Evolutionary conservation across 2,888 invertebrate species (phyloP).

Genomic region (Patella caerulea): DNA sequence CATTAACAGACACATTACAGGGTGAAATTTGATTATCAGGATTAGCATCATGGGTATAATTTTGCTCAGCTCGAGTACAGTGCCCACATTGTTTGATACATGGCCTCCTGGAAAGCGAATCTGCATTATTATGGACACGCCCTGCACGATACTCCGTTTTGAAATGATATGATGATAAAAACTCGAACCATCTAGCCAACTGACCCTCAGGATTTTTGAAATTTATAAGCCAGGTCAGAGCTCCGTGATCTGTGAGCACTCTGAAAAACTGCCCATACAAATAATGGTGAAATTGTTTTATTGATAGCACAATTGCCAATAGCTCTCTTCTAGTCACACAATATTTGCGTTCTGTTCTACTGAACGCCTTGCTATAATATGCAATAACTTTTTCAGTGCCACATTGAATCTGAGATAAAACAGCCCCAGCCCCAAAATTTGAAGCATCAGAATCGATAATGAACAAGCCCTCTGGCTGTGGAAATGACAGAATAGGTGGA

Average conservation of each 20-base stretch:
- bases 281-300: slow-evolving; percentile 14
- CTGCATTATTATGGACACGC: slow-evolving; percentile 22
- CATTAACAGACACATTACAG: no score
- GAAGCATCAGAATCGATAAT: slow-evolving; percentile 9
- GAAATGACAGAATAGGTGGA: neutral
- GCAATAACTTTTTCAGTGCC: neutral
- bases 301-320: slow-evolving; percentile 18
- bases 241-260: slow-evolving; percentile 6
- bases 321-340: slow-evolving; percentile 5
- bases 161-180: slow-evolving; percentile 21
- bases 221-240: neutral
- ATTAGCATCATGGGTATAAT: no score
- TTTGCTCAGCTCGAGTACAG: no score
- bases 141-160: slow-evolving; percentile 20
- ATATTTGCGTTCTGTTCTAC: neutral
- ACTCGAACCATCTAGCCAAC: slow-evolving; percentile 8
- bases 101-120: slow-evolving; percentile 26
- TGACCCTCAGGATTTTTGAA: slow-evolving; percentile 6
- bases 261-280: no score
- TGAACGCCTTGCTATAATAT: neutral
- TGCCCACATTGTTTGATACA: neutral
- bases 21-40: no score
- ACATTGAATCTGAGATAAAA: slow-evolving; percentile 1
- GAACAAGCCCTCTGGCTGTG: neutral
- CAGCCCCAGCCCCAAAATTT: neutral